These are phyloP conservation scores for Drosophila limbata DNA, from an alignment of 2,888 invertebrate genomes.

Conservation along the genomic window DNA sequence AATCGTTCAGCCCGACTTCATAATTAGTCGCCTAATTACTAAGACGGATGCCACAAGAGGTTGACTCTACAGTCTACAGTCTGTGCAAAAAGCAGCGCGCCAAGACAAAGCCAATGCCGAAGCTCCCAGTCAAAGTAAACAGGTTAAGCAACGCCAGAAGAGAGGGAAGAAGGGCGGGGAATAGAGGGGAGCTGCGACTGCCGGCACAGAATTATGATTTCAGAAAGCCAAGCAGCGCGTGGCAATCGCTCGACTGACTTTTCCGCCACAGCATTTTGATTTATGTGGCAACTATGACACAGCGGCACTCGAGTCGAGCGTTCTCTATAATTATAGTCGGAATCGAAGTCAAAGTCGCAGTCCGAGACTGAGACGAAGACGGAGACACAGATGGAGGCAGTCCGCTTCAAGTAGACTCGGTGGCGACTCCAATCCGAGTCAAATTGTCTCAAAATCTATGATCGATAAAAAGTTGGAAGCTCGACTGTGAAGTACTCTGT, in stretches of 20 bases:
- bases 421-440: slow-evolving; percentile 49
- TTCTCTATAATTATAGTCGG: slow-evolving; percentile 78
- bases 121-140: slow-evolving; percentile 42
- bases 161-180: background rate
- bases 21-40: slow-evolving; percentile 77
- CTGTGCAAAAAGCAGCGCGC: slow-evolving; percentile 15
- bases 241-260: slow-evolving; percentile 74
- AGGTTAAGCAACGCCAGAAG: slow-evolving; percentile 24
- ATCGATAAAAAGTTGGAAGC: background rate
- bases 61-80: slow-evolving; percentile 2
- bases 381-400: slow-evolving; percentile 21
- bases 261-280: slow-evolving; percentile 72
- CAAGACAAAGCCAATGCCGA: slow-evolving; percentile 13
- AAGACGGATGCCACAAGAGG: slow-evolving; percentile 75
- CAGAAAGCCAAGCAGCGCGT: slow-evolving; percentile 71
- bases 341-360: slow-evolving; percentile 9
- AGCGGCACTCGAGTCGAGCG: slow-evolving; percentile 55
- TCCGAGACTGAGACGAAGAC: background rate
- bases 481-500: background rate
- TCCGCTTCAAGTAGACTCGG: slow-evolving; percentile 42
- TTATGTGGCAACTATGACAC: slow-evolving; percentile 82
- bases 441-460: slow-evolving; percentile 14
- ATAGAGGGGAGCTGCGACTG: background rate
- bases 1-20: slow-evolving; percentile 68
- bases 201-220: slow-evolving; percentile 71